phyloP scores from a whole-genome alignment of 1,140 invertebrate species.

The Panulirus ornatus region DNA sequence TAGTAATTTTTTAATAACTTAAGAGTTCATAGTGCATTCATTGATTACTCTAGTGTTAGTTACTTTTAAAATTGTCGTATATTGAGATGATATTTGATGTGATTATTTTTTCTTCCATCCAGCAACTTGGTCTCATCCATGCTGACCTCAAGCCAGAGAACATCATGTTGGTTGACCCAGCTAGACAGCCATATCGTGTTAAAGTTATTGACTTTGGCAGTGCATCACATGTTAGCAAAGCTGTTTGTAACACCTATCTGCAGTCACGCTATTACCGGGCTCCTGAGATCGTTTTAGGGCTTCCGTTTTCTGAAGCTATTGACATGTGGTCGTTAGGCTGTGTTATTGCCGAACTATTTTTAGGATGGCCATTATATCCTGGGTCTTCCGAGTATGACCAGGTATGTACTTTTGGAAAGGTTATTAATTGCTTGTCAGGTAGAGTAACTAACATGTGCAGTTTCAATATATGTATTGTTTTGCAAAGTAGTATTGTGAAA shows the following conservation, averaged over 20 bases:
- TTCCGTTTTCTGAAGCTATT: slow-evolving; percentile 99
- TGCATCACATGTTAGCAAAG: slow-evolving; percentile 99
- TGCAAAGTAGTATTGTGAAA: no score
- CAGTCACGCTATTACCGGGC: slow-evolving; percentile 99
- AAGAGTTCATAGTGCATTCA: no score
- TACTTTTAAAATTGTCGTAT: no score
- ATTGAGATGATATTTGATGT: no score
- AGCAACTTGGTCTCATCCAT: slow-evolving; percentile 99
- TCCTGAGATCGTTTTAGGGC: slow-evolving; percentile 96
- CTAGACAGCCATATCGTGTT: slow-evolving; percentile 96
- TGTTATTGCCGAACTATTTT: slow-evolving; percentile 98
- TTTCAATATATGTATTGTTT: no score
- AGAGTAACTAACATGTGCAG: not conserved
- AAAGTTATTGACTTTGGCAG: slow-evolving; percentile 99
- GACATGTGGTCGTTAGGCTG: slow-evolving; percentile 99
- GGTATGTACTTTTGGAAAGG: slow-evolving; percentile 67
- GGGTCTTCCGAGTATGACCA: slow-evolving; percentile 99
- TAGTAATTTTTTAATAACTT: no score
- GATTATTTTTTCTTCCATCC: slow-evolving; percentile 76
- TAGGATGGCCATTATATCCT: slow-evolving; percentile 99
- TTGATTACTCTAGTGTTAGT: no score
- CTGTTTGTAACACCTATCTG: slow-evolving; percentile 99
- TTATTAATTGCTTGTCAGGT: not conserved
- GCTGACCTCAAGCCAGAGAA: slow-evolving; percentile 99
- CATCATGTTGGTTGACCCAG: slow-evolving; percentile 99